Conservation (phyloP, 1,140 invertebrate genomes). For the Octopus sinensis region DNA sequence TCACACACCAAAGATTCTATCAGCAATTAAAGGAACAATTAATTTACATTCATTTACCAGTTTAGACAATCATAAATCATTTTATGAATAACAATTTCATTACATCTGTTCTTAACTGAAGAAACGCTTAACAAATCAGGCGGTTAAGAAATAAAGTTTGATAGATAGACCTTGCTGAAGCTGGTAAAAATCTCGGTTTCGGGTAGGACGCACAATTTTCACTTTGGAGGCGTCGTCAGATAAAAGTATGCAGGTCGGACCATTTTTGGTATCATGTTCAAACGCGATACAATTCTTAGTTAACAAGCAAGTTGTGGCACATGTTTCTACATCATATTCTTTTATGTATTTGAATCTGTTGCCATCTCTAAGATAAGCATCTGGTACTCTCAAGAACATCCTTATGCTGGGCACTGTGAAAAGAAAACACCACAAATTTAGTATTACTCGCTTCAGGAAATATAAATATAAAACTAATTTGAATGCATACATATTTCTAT, state of each 20-base stretch:
- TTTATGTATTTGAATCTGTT: background rate
- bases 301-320: background rate
- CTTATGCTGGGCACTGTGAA: background rate
- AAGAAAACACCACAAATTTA: background rate
- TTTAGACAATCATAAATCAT: conserved; percentile 4
- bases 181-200: background rate
- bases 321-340: background rate
- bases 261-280: background rate
- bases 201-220: background rate
- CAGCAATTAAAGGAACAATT: background rate
- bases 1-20: background rate
- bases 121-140: background rate
- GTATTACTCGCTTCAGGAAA: too few species aligned
- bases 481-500: too few species aligned
- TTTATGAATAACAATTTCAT: background rate
- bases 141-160: background rate
- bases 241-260: background rate
- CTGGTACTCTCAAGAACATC: background rate
- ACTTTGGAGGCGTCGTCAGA: background rate
- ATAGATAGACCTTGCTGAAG: background rate
- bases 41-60: background rate
- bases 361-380: background rate
- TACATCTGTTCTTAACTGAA: background rate
- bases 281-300: background rate
- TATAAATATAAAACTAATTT: too few species aligned